phyloP scores from a whole-genome alignment of 2,888 invertebrate genomes.

The Drosophila koepferae region DNA sequence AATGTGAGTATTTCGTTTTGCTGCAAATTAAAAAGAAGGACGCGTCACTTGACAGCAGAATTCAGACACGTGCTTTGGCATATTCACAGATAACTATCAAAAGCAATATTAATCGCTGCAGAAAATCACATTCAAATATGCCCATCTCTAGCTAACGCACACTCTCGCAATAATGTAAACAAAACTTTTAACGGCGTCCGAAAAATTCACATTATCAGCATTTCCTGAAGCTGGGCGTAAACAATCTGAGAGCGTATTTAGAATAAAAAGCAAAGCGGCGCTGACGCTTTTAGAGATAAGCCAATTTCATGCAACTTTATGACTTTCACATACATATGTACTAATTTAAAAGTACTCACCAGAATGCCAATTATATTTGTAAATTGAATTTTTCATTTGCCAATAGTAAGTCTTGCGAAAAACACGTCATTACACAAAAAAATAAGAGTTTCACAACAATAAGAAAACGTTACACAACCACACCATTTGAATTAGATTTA shows the following conservation, averaged over 20 bases:
- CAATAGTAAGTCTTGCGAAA: neutral
- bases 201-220: slow-evolving; percentile 8
- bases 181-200: neutral
- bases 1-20: neutral
- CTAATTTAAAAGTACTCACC: slow-evolving; percentile 1
- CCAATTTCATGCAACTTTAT: neutral
- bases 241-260: neutral
- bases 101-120: neutral
- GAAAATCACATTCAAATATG: neutral
- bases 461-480: neutral
- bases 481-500: neutral
- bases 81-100: neutral
- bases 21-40: neutral
- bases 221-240: neutral
- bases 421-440: neutral
- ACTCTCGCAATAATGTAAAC: slow-evolving; percentile 16
- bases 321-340: neutral
- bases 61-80: neutral
- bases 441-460: neutral
- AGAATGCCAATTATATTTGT: neutral
- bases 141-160: neutral
- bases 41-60: neutral
- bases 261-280: neutral
- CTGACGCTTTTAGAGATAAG: neutral
- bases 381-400: neutral